Evolutionary conservation across 2,797 vertebrate genomes (phyloP).

Genomic region (Numenius phaeopus): DNA sequence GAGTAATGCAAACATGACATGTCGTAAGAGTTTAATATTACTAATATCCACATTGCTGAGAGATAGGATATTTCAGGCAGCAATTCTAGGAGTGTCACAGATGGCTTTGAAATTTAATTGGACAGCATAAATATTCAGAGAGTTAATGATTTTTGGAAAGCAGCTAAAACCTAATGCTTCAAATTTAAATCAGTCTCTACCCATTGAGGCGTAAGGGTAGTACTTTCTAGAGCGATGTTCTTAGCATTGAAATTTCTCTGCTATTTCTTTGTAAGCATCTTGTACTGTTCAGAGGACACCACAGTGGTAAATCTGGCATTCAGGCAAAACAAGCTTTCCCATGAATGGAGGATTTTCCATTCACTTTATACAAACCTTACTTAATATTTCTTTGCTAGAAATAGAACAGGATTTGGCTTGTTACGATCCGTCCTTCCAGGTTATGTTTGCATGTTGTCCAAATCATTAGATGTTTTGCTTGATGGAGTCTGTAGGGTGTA

Average conservation of each 20-base stretch:
- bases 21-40: neutral
- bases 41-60: neutral
- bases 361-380: neutral
- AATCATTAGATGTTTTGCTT: neutral
- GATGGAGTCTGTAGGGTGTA: neutral
- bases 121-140: neutral
- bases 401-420: neutral
- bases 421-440: neutral
- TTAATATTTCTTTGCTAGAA: neutral
- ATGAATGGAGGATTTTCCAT: neutral
- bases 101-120: neutral
- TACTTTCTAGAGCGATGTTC: neutral
- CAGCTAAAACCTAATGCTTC: neutral
- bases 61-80: neutral
- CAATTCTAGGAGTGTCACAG: neutral
- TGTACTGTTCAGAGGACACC: neutral
- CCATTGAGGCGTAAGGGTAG: neutral
- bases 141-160: neutral
- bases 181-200: neutral
- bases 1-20: fast-evolving
- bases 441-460: neutral
- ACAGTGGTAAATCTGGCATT: neutral
- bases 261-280: neutral
- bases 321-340: neutral
- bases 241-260: neutral